phyloP scores from a whole-genome alignment of 2,888 invertebrate species.

The Parelbella ahira region DNA sequence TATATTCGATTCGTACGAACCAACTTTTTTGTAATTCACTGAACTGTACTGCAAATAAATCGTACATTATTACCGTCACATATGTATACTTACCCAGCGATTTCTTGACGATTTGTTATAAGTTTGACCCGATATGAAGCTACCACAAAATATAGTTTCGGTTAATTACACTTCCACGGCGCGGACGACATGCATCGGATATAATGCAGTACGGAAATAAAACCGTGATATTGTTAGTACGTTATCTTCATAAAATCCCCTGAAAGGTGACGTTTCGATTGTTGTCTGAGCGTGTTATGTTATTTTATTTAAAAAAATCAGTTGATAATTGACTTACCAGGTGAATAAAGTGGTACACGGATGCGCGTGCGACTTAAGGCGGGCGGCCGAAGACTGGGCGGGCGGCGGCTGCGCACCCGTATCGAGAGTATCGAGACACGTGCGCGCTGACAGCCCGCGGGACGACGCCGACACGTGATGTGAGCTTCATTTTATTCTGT shows the following conservation, averaged over 20 bases:
- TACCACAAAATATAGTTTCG: slow-evolving; percentile 50
- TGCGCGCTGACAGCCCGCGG: slow-evolving; percentile 32
- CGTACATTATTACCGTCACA: slow-evolving; percentile 7
- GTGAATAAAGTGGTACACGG: slow-evolving; percentile 29
- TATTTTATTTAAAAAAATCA: slow-evolving; percentile 19
- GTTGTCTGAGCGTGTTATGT: slow-evolving; percentile 17
- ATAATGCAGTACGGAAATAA: slow-evolving; percentile 45
- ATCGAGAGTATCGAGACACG: slow-evolving; percentile 28
- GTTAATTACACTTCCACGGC: slow-evolving; percentile 51
- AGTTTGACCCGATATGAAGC: slow-evolving; percentile 7
- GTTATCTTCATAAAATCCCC: background rate
- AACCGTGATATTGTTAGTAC: slow-evolving; percentile 14
- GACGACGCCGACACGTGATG: slow-evolving; percentile 29
- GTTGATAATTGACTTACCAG: slow-evolving; percentile 48
- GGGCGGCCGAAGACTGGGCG: slow-evolving; percentile 76
- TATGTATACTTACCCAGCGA: slow-evolving; percentile 13
- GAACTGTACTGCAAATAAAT: too few species aligned
- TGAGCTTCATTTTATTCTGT: too few species aligned
- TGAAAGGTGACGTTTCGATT: background rate
- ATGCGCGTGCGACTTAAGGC: slow-evolving; percentile 62
- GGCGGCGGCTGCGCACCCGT: slow-evolving; percentile 55
- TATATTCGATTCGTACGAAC: too few species aligned
- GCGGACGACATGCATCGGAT: slow-evolving; percentile 41
- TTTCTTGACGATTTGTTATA: background rate
- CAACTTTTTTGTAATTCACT: background rate